phyloP scores from a whole-genome alignment of 2,797 vertebrate genomes.

The Halcyon leucocephala region DNA sequence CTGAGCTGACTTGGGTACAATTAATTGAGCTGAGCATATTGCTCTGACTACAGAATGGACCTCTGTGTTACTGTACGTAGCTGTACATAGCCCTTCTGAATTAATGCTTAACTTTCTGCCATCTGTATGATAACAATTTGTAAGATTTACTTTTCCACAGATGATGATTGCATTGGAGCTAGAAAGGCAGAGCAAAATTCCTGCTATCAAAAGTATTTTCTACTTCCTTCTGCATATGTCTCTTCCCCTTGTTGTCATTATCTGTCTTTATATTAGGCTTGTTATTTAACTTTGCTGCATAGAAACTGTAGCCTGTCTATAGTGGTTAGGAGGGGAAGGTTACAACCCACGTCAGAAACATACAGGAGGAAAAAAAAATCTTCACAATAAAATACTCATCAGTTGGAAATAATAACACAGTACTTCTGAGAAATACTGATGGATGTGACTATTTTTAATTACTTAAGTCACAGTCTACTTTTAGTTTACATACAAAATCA shows the following conservation, averaged over 20 bases:
- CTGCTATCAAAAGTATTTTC: neutral
- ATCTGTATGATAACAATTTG: neutral
- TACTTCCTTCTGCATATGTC: neutral
- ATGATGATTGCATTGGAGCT: neutral
- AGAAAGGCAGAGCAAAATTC: neutral
- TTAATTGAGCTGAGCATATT: neutral
- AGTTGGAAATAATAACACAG: neutral
- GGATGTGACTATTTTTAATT: neutral
- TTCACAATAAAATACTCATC: neutral
- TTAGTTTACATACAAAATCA: neutral
- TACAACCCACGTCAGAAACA: neutral
- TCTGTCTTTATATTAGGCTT: neutral
- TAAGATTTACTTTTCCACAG: neutral
- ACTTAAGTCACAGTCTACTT: neutral
- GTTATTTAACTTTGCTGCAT: neutral
- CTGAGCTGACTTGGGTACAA: neutral
- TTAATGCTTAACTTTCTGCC: neutral
- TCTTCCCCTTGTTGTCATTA: neutral
- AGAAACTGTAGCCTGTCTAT: neutral
- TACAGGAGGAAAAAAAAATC: too few relatives aligned
- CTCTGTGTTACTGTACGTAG: neutral
- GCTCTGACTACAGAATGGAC: neutral
- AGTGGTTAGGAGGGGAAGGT: neutral
- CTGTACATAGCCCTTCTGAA: neutral
- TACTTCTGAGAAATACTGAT: neutral